phyloP scores from a whole-genome alignment of 2,113 vertebrate species.

The Acinonyx jubatus region DNA sequence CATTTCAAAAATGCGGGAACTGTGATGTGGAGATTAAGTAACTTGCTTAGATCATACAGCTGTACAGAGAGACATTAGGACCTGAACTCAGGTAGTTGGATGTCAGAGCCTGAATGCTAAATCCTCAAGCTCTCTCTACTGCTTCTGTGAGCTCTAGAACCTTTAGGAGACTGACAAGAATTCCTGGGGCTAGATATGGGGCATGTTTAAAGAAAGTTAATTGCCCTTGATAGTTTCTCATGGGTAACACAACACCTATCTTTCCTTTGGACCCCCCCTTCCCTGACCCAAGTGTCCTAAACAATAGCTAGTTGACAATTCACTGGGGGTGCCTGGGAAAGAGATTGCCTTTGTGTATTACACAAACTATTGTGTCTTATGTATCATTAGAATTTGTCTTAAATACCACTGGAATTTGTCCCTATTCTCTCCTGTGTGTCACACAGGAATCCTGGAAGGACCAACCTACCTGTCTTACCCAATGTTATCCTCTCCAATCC shows the following conservation, averaged over 20 bases:
- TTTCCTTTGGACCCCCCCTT: neutral
- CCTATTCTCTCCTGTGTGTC: neutral
- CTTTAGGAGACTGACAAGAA: neutral
- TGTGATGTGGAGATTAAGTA: neutral
- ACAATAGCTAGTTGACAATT: neutral
- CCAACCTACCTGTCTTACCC: neutral
- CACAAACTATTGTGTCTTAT: neutral
- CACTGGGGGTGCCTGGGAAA: neutral
- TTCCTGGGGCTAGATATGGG: neutral
- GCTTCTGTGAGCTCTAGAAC: neutral
- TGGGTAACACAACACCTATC: neutral
- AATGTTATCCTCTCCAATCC: neutral
- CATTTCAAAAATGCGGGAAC: neutral
- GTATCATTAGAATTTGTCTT: neutral
- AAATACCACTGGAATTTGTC: neutral
- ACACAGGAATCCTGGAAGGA: neutral
- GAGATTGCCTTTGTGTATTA: neutral
- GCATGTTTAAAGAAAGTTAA: neutral
- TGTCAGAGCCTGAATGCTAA: neutral
- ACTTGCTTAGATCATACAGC: neutral
- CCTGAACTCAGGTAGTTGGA: neutral
- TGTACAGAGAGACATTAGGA: neutral
- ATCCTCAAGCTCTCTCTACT: neutral
- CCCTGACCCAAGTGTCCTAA: neutral
- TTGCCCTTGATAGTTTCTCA: neutral